Conservation (phyloP, 2,888 invertebrate genomes). For the Allolobophora icterica region DNA sequence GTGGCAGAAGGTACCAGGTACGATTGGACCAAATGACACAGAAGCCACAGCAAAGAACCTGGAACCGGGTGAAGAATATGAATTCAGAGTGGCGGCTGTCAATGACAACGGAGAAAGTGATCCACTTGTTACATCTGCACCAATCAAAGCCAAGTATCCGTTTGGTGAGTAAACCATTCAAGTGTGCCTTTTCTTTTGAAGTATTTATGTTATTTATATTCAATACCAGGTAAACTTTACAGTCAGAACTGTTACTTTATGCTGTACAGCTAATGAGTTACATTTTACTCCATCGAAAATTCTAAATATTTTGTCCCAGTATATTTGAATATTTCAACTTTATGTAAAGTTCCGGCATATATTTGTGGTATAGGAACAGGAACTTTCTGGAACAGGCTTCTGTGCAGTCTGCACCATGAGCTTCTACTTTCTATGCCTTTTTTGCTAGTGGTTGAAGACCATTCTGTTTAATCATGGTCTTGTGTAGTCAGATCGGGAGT, state of each 20-base stretch:
- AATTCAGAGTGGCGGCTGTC: constrained; percentile 97
- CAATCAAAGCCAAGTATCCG: constrained; percentile 93
- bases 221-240: background rate
- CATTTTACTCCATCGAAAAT: background rate
- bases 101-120: constrained; percentile 97
- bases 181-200: background rate
- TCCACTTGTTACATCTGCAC: constrained; percentile 84
- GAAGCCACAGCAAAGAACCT: constrained; percentile 81
- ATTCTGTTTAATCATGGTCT: too few species aligned
- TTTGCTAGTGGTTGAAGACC: too few species aligned
- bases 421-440: too few species aligned
- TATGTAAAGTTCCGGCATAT: background rate
- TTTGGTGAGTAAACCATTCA: constrained; percentile 72
- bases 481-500: too few species aligned
- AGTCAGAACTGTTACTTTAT: background rate
- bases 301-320: background rate
- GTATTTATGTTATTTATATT: background rate
- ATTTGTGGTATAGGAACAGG: too few species aligned
- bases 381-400: too few species aligned
- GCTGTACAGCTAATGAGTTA: background rate
- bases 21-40: constrained; percentile 45
- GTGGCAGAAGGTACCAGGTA: constrained; percentile 57
- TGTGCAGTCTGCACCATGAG: too few species aligned
- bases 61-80: constrained; percentile 88
- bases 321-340: background rate